phyloP scores from a whole-genome alignment of 2,888 invertebrate genomes.

The Miltochrista miniata region DNA sequence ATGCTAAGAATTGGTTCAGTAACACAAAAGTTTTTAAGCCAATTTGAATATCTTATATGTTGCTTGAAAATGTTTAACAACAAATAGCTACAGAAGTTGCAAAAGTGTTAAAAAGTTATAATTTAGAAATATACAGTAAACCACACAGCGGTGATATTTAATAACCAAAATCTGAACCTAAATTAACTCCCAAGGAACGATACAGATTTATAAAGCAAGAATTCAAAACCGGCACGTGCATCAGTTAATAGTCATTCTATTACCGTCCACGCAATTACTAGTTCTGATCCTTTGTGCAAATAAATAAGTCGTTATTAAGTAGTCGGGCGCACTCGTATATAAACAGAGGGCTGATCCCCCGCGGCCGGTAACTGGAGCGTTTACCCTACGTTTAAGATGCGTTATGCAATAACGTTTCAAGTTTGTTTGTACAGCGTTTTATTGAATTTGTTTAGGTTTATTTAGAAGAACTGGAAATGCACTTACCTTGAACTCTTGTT shows the following conservation, averaged over 20 bases:
- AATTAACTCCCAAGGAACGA: conserved; percentile 18
- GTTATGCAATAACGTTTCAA: conserved; percentile 46
- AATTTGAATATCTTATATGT: too few relatives aligned
- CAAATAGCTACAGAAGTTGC: too few relatives aligned
- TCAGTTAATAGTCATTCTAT: conserved; percentile 68
- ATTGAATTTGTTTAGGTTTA: conserved; percentile 53
- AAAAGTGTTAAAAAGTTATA: too few relatives aligned
- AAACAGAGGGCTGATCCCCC: conserved; percentile 56
- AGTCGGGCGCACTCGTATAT: conserved; percentile 46
- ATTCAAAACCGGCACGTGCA: conserved; percentile 32
- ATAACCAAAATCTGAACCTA: neutral
- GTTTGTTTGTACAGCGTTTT: conserved; percentile 47
- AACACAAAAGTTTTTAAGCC: too few relatives aligned
- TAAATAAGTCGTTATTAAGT: conserved; percentile 74
- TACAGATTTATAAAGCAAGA: conserved; percentile 27
- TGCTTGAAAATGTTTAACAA: too few relatives aligned
- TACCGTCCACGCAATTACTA: conserved; percentile 62
- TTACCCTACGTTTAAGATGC: conserved; percentile 42
- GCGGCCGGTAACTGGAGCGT: conserved; percentile 27
- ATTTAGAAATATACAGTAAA: neutral
- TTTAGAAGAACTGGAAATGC: neutral
- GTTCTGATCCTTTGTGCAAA: conserved; percentile 62
- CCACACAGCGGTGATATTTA: neutral
- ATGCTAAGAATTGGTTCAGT: too few relatives aligned
- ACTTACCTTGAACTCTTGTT: too few relatives aligned